Conservation (phyloP, 2,797 vertebrate species). For the Falco columbarius region DNA sequence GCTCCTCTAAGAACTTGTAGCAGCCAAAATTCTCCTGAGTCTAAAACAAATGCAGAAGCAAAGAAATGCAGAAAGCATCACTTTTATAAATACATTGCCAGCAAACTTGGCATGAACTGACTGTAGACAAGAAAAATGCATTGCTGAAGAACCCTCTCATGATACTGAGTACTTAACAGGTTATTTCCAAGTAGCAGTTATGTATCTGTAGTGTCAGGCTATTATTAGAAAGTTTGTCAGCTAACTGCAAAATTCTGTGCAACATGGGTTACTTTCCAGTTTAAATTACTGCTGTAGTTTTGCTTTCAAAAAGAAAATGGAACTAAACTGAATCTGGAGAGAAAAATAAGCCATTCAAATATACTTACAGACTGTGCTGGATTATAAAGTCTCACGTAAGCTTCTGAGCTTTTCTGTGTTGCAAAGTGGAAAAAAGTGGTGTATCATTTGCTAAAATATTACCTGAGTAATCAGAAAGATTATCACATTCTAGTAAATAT, state of each 20-base stretch:
- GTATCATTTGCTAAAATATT: background rate
- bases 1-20: background rate
- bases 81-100: background rate
- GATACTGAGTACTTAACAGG: background rate
- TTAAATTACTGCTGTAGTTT: background rate
- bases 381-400: background rate
- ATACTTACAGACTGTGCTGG: background rate
- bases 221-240: background rate
- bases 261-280: background rate
- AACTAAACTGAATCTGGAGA: background rate
- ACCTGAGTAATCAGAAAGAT: background rate
- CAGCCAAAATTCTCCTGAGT: background rate
- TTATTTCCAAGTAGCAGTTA: background rate
- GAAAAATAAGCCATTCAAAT: background rate
- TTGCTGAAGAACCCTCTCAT: background rate
- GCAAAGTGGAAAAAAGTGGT: background rate
- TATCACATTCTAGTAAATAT: background rate
- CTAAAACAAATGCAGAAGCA: slow-evolving; percentile 12
- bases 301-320: background rate
- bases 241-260: background rate
- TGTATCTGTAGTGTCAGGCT: background rate
- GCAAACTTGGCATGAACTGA: background rate
- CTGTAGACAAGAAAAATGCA: background rate
- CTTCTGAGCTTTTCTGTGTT: background rate
- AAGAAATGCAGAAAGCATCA: background rate